phyloP scores from a whole-genome alignment of 2,113 vertebrate genomes.

The Gymnocephalus cernua region DNA sequence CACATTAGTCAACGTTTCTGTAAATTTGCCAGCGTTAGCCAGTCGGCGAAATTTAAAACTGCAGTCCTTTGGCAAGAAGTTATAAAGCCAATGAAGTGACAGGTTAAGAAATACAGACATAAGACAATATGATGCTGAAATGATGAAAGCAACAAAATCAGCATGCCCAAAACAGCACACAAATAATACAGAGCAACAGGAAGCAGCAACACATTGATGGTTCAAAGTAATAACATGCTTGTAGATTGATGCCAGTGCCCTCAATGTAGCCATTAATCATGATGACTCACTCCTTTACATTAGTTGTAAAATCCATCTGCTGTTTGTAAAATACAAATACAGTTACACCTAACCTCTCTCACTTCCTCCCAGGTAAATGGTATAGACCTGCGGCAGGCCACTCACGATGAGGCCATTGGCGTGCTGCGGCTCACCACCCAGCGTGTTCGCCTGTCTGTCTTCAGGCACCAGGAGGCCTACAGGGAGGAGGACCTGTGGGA shows the following conservation, averaged over 20 bases:
- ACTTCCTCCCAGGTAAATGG: constrained; percentile 88
- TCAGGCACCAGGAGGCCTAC: constrained; percentile 91
- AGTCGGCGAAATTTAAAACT: not conserved
- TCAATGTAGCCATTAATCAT: not conserved
- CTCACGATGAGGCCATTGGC: constrained; percentile 94
- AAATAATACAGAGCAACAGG: not conserved
- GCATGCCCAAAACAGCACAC: not conserved
- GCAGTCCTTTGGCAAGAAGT: not conserved
- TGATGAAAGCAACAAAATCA: not conserved
- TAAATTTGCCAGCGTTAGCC: not conserved
- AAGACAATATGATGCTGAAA: not conserved
- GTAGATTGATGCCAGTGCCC: not conserved
- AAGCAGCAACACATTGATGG: not conserved
- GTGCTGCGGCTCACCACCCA: constrained; percentile 94
- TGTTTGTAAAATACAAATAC: not conserved
- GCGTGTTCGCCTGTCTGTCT: constrained; percentile 89
- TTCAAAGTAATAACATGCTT: not conserved
- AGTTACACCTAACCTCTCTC: not conserved
- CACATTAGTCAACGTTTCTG: not conserved
- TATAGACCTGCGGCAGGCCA: constrained; percentile 94
- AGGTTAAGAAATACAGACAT: not conserved
- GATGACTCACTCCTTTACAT: not conserved
- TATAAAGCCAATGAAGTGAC: not conserved
- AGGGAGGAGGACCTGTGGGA: constrained; percentile 94
- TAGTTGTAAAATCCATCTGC: not conserved